phyloP scores from a whole-genome alignment of 2,113 vertebrate genomes.

The Esox niger region DNA sequence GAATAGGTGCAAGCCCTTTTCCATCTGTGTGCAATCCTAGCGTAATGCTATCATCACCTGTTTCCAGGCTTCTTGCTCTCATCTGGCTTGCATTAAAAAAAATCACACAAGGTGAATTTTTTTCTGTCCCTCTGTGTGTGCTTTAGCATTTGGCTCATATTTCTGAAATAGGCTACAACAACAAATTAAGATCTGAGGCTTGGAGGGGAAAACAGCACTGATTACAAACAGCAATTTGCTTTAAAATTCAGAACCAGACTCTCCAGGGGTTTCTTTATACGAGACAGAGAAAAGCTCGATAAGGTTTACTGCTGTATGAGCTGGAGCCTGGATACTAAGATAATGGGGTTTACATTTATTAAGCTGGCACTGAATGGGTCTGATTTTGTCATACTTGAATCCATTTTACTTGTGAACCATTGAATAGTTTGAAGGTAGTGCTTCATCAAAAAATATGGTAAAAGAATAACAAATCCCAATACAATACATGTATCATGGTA shows the following conservation, averaged over 20 bases:
- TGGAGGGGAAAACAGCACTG: conserved; percentile 41
- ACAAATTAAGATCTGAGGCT: conserved; percentile 68
- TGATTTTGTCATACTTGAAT: conserved; percentile 38
- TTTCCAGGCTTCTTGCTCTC: conserved; percentile 78
- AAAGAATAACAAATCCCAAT: conserved; percentile 7
- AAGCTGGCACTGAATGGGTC: conserved; percentile 22
- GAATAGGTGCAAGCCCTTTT: conserved; percentile 71
- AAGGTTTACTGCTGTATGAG: conserved; percentile 53
- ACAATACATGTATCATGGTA: background rate
- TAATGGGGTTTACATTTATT: conserved; percentile 41
- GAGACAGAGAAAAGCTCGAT: conserved; percentile 41
- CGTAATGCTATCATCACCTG: conserved; percentile 94
- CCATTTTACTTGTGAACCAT: conserved; percentile 28
- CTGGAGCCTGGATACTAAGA: conserved; percentile 37
- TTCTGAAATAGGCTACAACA: conserved; percentile 78
- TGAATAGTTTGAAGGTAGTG: conserved; percentile 24
- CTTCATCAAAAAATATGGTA: conserved; percentile 5
- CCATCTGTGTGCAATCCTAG: conserved; percentile 82
- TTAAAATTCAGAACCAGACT: conserved; percentile 59
- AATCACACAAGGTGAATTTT: conserved; percentile 86
- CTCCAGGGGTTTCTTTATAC: conserved; percentile 44
- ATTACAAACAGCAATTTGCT: conserved; percentile 57
- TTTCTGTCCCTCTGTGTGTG: conserved; percentile 60
- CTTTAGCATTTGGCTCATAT: conserved; percentile 71
- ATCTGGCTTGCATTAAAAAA: conserved; percentile 86